Base-by-base conservation (phyloP, 2,113 vertebrate genomes). In the Scomber scombrus region DNA sequence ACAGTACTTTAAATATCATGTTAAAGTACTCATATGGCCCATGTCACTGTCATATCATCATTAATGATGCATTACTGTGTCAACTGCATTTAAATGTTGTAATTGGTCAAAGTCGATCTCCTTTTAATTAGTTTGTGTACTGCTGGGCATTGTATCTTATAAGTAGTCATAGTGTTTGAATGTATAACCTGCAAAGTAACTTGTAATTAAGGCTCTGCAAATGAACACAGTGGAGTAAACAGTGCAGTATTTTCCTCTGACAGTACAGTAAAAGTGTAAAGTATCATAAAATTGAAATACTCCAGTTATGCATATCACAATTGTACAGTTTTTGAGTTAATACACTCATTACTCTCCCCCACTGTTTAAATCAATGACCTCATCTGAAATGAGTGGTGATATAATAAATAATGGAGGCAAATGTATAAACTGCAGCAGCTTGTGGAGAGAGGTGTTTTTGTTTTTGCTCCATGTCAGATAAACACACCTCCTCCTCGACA, bases 381-480 rank as follows among this genome's bases (percentile, higher is more conserved):
- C 49, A 45, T 72, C n/a, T 83, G 29, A 78, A 21, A 79, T 69
- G 23, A 78, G 11, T 26, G 16, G 14, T 40, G 21, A 66, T 31
- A 47, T 63, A 51, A 57, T 85, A 29, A 77, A 82, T 80, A 82
- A 77, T 47, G 9, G 4, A 43, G 8, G 52, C 29, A 19, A 70
- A 58, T 18, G 46, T 61, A 3, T 46, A 15, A 56, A 19, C 14
- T 16, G 29, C 55, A 80, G 62, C 57, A 69, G 40, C 8, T 73
- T 66, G 58, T 49, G 60, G 19, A 29, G 21, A 31, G 40, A 43
- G 69, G 49, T 69, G 23, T 26, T 26, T 26, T 26, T 26, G 23
- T 26, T 26, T 31, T 40, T 67, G 34, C 23, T 71, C 15, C 31
- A 26, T 71, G 14, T 62, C 46, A 76, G 46, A 16, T 49, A 43